Evolutionary conservation across 2,888 invertebrate species (phyloP).

Genomic region (Drosophila pseudotakahashii): DNA sequence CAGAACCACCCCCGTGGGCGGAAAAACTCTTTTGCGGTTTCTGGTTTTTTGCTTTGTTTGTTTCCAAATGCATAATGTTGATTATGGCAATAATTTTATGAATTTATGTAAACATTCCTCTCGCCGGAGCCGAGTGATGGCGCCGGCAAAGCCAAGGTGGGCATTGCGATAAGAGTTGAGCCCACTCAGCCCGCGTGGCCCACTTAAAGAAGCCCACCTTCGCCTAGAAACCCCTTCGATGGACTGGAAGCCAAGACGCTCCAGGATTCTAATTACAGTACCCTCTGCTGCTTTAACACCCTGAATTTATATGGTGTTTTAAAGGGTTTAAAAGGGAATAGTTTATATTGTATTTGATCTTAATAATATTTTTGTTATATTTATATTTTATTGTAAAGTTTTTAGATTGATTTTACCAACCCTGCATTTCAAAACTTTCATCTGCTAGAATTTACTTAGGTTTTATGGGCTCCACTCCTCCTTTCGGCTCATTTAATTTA

Average conservation of each 20-base stretch:
- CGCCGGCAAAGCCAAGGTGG: slow-evolving; percentile 38
- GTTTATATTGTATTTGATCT: no score
- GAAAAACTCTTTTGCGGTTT: slow-evolving; percentile 73
- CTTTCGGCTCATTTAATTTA: slow-evolving; percentile 77
- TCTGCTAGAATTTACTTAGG: neutral
- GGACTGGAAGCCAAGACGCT: slow-evolving; percentile 1
- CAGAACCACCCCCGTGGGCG: neutral
- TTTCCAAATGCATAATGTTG: slow-evolving; percentile 83
- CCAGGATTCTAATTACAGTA: neutral
- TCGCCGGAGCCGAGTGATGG: slow-evolving; percentile 9
- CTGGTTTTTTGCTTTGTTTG: slow-evolving; percentile 40
- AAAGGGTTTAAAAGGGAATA: no score
- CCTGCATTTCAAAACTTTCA: no score
- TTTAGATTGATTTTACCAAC: no score
- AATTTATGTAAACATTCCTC: slow-evolving; percentile 74
- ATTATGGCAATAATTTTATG: slow-evolving; percentile 83
- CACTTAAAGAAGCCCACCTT: neutral
- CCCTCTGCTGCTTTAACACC: neutral
- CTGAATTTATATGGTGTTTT: neutral
- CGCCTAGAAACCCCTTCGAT: neutral
- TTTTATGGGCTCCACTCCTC: neutral
- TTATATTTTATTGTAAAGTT: no score
- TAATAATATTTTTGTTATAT: no score
- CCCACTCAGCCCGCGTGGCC: slow-evolving; percentile 2
- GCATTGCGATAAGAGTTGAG: slow-evolving; percentile 36